Percentiles rank a stretch among this genome's conserved stretches.
Evolutionary conservation across 2,888 invertebrate species (phyloP).

Genomic region (Trachelus iudaicus): DNA sequence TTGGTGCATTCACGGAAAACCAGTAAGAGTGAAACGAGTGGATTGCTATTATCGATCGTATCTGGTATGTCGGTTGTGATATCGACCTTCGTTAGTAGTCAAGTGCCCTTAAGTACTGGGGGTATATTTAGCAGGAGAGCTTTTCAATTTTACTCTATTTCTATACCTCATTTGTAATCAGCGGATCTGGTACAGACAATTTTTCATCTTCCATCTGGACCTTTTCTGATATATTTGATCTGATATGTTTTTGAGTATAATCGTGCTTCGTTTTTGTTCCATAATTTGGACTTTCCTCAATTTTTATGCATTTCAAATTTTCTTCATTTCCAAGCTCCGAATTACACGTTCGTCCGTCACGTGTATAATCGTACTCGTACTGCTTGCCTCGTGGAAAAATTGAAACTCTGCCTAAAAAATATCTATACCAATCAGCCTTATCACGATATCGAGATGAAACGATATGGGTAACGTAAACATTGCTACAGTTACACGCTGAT

Average conservation of each 20-base stretch:
- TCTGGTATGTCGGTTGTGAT: too few species aligned
- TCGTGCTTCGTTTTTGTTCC: not conserved
- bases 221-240: not conserved
- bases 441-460: not conserved
- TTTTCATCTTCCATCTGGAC: too few species aligned
- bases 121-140: too few species aligned
- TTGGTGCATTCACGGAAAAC: too few species aligned
- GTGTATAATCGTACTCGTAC: constrained; percentile 12
- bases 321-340: not conserved
- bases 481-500: not conserved
- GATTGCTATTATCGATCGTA: too few species aligned
- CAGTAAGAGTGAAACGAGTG: too few species aligned
- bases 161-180: too few species aligned
- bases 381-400: constrained; percentile 20
- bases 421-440: not conserved
- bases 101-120: too few species aligned
- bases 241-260: not conserved
- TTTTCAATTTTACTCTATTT: too few species aligned
- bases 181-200: too few species aligned
- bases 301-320: not conserved
- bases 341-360: not conserved
- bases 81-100: too few species aligned
- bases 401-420: constrained; percentile 13
- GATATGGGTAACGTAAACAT: not conserved
- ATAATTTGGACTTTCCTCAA: not conserved